Base-by-base conservation (phyloP, 2,797 vertebrate genomes). In the Aeoliscus strigatus region DNA sequence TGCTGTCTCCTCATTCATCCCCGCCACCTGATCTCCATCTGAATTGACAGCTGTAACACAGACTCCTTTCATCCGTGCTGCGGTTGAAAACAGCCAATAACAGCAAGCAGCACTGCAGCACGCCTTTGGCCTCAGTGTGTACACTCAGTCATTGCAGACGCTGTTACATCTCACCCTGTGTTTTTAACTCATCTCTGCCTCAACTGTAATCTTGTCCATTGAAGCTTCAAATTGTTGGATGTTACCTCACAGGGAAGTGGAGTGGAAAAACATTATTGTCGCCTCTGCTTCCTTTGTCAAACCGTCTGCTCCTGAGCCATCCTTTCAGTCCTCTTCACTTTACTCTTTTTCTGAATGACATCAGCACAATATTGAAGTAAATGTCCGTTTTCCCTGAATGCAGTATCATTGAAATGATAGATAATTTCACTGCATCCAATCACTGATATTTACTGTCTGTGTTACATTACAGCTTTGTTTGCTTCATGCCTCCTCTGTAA, bases 1-100 rank as follows among this genome's bases (percentile, higher is more conserved):
- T 87, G 83, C 83, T 68, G 82, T 85, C 75, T 82, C 81, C 88
- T 89, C 83, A 82, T 90, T 88, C 88, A 87, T 87, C 86, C 90
- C 86, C 88, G 84, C 87, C 87, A 89, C 88, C 84, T 90, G 91
- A 90, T 91, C 89, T 90, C 90, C 88, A 89, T 91, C 87, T 83
- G 85, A 85, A 68, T 85, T 86, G 90, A 89, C 88, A 92, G 88
- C 75, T 88, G 90, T 90, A 90, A 90, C 89, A 86, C 85, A 77
- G 87, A 88, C 83, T 86, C 86, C 85, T 87, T 87, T 85, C 87
- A 90, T 86, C 86, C 81, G 80, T 84, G 85, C 77, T 61, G 85
- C 76, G 78, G 87, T 86, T 83, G 86, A 90, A 90, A 90, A 88
- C 86, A 81, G 76, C 89, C 88, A 80, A 88, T 89, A 90, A 89